Conservation (phyloP, 2,888 invertebrate genomes). For the Bombylius discolor region DNA sequence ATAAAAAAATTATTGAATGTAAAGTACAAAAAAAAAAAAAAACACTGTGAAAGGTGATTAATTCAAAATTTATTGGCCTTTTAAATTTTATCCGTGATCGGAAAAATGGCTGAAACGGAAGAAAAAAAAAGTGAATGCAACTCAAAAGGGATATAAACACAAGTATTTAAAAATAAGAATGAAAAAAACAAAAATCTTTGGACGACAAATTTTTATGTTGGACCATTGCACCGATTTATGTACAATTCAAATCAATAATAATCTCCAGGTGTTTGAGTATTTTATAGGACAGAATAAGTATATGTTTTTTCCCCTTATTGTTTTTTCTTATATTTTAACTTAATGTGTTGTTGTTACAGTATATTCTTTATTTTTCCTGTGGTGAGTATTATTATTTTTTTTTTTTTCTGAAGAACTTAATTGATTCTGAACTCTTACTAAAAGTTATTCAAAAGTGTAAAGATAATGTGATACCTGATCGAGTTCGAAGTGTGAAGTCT, state of each 20-base stretch:
- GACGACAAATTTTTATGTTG: slow-evolving; percentile 5
- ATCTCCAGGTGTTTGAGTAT: slow-evolving; percentile 3
- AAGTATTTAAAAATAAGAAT: neutral
- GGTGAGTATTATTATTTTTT: neutral
- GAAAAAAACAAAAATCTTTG: neutral
- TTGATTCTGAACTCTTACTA: slow-evolving; percentile 6
- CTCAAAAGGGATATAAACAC: neutral
- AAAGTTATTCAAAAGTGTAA: slow-evolving; percentile 4
- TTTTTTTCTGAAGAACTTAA: slow-evolving; percentile 3
- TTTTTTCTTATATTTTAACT: too few species aligned
- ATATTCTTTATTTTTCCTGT: too few species aligned
- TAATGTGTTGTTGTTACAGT: too few species aligned
- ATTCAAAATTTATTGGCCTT: slow-evolving; percentile 6
- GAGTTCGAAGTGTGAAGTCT: slow-evolving; percentile 5
- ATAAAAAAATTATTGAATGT: neutral
- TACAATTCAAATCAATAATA: neutral
- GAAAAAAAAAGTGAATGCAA: neutral
- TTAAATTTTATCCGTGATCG: slow-evolving; percentile 3
- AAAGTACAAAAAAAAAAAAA: neutral
- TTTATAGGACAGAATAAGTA: too few species aligned
- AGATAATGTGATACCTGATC: neutral
- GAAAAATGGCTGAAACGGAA: slow-evolving; percentile 7
- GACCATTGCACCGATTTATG: slow-evolving; percentile 6
- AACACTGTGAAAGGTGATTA: slow-evolving; percentile 7
- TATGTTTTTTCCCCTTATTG: too few species aligned